Base-by-base conservation (phyloP, 2,888 invertebrate species). In the Epinotia demarniana region DNA sequence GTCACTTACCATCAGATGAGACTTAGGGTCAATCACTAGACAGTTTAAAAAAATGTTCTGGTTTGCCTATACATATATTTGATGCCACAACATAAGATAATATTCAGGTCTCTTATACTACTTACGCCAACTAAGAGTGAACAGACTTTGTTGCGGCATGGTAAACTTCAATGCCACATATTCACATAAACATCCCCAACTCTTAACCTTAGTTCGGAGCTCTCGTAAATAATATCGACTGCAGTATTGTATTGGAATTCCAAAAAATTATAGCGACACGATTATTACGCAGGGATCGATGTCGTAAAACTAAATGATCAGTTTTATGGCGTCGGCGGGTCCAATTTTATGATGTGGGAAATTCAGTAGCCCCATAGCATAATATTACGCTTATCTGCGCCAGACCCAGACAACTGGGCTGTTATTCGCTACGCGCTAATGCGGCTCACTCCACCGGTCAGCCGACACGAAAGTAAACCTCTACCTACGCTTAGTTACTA, bases 271-370 rank as follows among this genome's bases (percentile, higher is more conserved):
- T 84, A 84, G 84, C 81, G 84, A 87, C 87, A 87, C 88, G 90
- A 91, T 92, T 90, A 92, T 90, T 87, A 87, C 84, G 84, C 79
- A 81, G 86, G 90, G 87, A 86, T 87, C 87, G 86, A 84, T 85
- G 86, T 86, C 89, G 85, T 92, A 91, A 92, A 92, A 91, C 85
- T 89, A 89, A 92, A 92, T 89, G 89, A 89, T 89, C 88, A 82
- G 79, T 86, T 90, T 90, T 90, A 90, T 87, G 79, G 85, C 85
- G 83, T 81, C 86, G 85, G 82, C 82, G 87, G 86, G 86, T 80
- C 86, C 86, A 85, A 87, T 87, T 91, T 92, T 91, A 91, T 88
- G 89, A 89, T 87, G 90, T 89, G 89, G 85, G 88, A 89, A 90
- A 87, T 87, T 88, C 87, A 88, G 88, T 87, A 84, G 88, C 85